These are phyloP conservation scores for Phoxinus phoxinus DNA, from an alignment of 2,113 vertebrate genomes.

Conservation along the genomic window DNA sequence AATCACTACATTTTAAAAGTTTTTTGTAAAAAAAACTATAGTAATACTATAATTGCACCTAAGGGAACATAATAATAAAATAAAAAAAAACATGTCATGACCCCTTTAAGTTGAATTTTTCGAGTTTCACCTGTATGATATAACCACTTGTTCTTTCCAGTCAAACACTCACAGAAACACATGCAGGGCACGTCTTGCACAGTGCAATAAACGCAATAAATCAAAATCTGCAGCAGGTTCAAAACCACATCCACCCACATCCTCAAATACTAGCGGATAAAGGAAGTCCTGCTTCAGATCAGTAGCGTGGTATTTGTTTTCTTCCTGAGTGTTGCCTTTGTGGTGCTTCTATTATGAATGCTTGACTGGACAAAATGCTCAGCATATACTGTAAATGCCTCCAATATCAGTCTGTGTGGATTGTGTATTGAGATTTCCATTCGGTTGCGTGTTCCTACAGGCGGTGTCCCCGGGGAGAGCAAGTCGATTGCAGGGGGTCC, in stretches of 20 bases:
- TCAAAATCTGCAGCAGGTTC: slow-evolving; percentile 21
- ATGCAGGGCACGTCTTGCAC: background rate
- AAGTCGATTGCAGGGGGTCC: slow-evolving; percentile 65
- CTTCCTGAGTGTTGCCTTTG: slow-evolving; percentile 35
- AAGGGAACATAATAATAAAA: too few species aligned
- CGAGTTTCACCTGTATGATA: too few species aligned
- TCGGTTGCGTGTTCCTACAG: slow-evolving; percentile 72
- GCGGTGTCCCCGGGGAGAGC: slow-evolving; percentile 65
- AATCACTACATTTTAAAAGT: too few species aligned
- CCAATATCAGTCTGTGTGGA: slow-evolving; percentile 71
- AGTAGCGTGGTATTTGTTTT: slow-evolving; percentile 35
- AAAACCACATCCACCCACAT: slow-evolving; percentile 12
- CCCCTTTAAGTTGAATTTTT: too few species aligned
- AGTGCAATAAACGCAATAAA: slow-evolving; percentile 17
- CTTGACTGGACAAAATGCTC: slow-evolving; percentile 69
- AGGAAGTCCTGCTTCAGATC: slow-evolving; percentile 24
- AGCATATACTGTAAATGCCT: slow-evolving; percentile 76
- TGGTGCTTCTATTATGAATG: slow-evolving; percentile 70
- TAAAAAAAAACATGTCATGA: too few species aligned
- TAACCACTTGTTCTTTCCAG: background rate
- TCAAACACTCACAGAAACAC: background rate
- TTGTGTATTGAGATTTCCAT: slow-evolving; percentile 75
- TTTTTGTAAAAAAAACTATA: too few species aligned
- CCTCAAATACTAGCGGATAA: slow-evolving; percentile 11
- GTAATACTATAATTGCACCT: too few species aligned